A percentile compares a stretch with the other conserved stretches of the same genome.
phyloP scores from a whole-genome alignment of 2,797 vertebrate genomes.

The Pangasius djambal region DNA sequence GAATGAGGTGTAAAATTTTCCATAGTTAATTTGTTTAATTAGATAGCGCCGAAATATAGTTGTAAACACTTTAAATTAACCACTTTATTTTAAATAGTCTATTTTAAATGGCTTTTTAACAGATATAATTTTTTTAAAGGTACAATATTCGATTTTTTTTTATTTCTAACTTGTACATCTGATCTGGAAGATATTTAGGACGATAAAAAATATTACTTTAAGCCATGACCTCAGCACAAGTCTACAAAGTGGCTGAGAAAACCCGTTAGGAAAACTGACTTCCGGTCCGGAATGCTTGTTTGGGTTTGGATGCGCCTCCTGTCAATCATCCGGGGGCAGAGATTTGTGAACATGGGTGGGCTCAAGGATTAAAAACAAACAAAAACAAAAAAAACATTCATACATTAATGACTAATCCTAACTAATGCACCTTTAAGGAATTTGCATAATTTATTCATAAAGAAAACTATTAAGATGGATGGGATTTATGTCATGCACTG shows the following conservation, averaged over 20 bases:
- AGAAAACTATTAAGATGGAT: background rate
- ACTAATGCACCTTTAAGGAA: background rate
- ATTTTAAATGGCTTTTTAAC: background rate
- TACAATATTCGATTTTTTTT: background rate
- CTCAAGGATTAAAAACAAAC: too few species aligned
- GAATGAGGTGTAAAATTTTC: background rate
- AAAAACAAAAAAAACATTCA: too few species aligned
- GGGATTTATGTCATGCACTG: background rate
- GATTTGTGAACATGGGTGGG: background rate
- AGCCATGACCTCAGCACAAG: background rate
- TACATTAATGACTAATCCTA: background rate
- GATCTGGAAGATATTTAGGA: background rate
- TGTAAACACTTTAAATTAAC: background rate
- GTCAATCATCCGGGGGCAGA: background rate
- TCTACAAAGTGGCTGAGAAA: background rate
- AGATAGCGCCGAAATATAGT: too few species aligned
- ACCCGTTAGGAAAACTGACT: background rate
- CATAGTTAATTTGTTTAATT: background rate
- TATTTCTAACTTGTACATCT: background rate
- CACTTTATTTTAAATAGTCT: background rate
- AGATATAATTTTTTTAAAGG: background rate
- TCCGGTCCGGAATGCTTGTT: background rate
- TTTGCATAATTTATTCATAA: background rate
- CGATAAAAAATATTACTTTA: background rate
- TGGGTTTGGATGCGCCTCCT: background rate